Evolutionary conservation across 2,888 invertebrate species (phyloP).

Genomic region (Stegana nigrithorax): DNA sequence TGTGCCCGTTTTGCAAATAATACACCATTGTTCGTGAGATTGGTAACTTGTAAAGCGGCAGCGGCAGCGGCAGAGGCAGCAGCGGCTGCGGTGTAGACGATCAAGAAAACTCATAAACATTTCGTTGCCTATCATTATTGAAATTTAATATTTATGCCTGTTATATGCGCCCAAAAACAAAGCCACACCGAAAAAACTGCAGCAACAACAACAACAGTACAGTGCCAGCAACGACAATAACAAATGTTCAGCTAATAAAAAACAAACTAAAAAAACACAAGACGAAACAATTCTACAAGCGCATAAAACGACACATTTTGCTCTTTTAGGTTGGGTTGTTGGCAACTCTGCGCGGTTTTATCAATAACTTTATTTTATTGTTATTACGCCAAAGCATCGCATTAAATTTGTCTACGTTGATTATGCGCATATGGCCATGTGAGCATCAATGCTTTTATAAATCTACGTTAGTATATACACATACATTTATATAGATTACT

Average conservation of each 20-base stretch:
- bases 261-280: neutral
- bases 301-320: too few species aligned
- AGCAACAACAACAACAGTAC: conserved; percentile 22
- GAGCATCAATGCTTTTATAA: neutral
- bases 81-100: too few species aligned
- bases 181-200: conserved; percentile 8
- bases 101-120: conserved; percentile 1
- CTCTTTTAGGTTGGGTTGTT: neutral
- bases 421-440: neutral
- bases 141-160: conserved; percentile 11
- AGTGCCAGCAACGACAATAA: neutral
- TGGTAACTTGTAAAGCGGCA: neutral
- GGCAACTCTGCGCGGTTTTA: neutral
- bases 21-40: conserved; percentile 52
- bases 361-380: conserved; percentile 18
- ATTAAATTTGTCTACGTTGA: neutral
- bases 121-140: conserved; percentile 14
- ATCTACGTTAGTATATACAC: too few species aligned
- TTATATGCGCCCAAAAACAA: neutral
- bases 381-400: neutral
- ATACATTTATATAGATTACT: neutral
- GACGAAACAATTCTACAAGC: neutral
- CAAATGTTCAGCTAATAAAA: neutral
- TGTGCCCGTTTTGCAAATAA: conserved; percentile 41
- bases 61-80: neutral